Evolutionary conservation across 2,888 invertebrate species (phyloP), one percentile per base, ranked within the genome.

Genomic region (Gari tellinella): DNA sequence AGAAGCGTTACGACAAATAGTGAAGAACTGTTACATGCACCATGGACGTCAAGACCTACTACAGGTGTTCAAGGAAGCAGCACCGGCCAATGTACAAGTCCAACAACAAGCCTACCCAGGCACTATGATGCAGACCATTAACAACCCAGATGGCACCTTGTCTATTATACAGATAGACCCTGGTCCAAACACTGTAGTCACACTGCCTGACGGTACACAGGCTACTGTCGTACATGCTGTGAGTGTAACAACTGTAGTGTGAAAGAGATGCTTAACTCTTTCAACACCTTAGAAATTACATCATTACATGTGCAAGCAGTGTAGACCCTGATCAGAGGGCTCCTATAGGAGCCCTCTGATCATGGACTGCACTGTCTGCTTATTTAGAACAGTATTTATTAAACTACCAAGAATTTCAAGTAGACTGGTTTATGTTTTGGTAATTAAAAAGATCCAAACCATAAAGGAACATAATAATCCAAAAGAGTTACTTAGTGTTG

Each of bases 1-100:
- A 26, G 97, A 98, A 92, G 98, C 98, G 37, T 93, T 99, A 85
- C 94, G 98, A 55, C 97, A 98, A 93, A 98, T 99, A 86, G 98
- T 99, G 73, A 96, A 97, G 90, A 98, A 98, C 93, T 99, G 99
- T 93, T 99, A 99, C 94, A 98, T 97, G 93, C 98, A 96, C 93
- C 98, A 99, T 92, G 97, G 98, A 0, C 94, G 98, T 83, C 98
- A 98, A 93, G 98, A 99, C 92, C 94, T 99, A 80, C 93, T 99
- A 89, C 98, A 98, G 17, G 97, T 97, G 45, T 98, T 98, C 93
- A 96, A 95, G 60, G 98, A 97, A 10, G 83, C 84, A 8, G 67
- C 43, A 7, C 40, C 72, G 0, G 38, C 38, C 17, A 61, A 41
- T 51, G 63, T 62, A 2, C 62, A 40, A n/a, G 61, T 70, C 0